Conservation (phyloP, 2,797 vertebrate species). For the Centropyge bicolor region DNA sequence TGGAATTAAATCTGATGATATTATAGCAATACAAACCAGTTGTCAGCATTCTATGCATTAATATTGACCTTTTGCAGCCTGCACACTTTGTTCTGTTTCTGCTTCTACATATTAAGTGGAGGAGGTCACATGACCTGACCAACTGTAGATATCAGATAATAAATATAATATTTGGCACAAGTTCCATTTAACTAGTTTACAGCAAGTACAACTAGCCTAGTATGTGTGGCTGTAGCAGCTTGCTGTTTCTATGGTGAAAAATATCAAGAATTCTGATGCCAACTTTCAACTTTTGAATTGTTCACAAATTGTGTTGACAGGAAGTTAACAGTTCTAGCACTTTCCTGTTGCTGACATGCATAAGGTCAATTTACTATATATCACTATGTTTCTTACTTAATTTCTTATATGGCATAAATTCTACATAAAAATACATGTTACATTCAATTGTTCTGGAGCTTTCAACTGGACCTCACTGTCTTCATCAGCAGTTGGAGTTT, state of each 20-base stretch:
- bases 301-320: not conserved
- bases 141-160: not conserved
- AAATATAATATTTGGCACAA: too few relatives aligned
- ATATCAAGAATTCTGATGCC: not conserved
- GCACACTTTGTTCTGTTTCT: not conserved
- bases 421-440: not conserved
- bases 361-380: not conserved
- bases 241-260: not conserved
- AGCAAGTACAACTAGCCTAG: not conserved
- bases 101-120: not conserved
- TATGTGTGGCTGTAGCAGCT: not conserved
- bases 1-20: constrained; percentile 4
- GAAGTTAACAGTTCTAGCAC: not conserved
- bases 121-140: not conserved
- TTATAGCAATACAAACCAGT: not conserved
- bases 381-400: too few relatives aligned
- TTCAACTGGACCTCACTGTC: constrained; percentile 3
- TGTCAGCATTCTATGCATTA: not conserved
- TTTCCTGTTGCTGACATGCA: not conserved
- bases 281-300: too few relatives aligned
- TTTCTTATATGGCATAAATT: not conserved
- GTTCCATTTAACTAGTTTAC: not conserved
- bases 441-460: not conserved
- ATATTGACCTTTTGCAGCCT: not conserved
- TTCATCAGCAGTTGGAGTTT: not conserved